A percentile compares a stretch with the other conserved stretches of the same genome.
phyloP scores from a whole-genome alignment of 2,113 vertebrate species.

The Hyla sarda region DNA sequence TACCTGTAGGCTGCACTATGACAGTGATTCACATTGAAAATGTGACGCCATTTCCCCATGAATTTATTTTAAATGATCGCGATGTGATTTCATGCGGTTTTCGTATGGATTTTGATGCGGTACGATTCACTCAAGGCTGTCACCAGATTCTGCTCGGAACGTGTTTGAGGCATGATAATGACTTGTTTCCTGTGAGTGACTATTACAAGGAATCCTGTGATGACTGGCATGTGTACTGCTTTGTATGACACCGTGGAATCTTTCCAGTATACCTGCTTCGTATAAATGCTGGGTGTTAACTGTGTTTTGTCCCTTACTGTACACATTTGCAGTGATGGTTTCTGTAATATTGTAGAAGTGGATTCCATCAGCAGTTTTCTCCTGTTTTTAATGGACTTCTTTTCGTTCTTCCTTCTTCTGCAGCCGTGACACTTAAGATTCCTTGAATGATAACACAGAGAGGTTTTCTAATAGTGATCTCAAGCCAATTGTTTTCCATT shows the following conservation, averaged over 20 bases:
- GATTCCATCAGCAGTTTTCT: not conserved
- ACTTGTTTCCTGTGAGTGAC: not conserved
- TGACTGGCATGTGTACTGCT: not conserved
- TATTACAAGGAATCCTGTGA: not conserved
- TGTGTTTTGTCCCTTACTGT: not conserved
- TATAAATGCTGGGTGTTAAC: too few relatives aligned
- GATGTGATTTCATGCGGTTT: too few relatives aligned
- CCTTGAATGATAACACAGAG: not conserved
- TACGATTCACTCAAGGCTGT: not conserved
- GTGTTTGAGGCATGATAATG: not conserved
- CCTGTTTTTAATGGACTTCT: too few relatives aligned
- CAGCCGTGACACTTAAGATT: not conserved
- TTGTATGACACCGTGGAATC: too few relatives aligned
- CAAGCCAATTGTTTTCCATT: constrained; percentile 3
- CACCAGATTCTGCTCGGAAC: not conserved
- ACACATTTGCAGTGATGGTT: not conserved
- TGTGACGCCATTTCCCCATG: too few relatives aligned
- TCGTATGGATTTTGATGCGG: too few relatives aligned
- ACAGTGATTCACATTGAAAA: too few relatives aligned
- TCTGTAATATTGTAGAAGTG: not conserved
- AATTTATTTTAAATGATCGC: too few relatives aligned
- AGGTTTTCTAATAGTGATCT: constrained; percentile 7
- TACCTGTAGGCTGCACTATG: too few relatives aligned
- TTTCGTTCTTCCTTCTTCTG: not conserved
- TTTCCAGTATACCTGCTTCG: too few relatives aligned